Evolutionary conservation across 2,888 invertebrate genomes (phyloP).

Genomic region (Drosophila engyochracea): DNA sequence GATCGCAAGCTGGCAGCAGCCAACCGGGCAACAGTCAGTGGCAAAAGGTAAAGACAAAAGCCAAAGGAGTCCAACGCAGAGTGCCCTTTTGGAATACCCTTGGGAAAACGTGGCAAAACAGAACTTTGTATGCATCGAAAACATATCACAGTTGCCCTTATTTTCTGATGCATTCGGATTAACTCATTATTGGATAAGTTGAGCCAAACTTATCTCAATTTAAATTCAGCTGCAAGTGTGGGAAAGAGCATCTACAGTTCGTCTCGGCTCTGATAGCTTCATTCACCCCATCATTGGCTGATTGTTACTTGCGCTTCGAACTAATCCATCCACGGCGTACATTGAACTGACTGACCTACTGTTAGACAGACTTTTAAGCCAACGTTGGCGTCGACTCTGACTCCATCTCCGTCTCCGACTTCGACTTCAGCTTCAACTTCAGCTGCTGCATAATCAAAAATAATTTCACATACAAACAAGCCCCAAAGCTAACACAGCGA

Average conservation of each 20-base stretch:
- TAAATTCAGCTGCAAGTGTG: neutral
- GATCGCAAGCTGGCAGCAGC: constrained; percentile 28
- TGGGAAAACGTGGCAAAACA: constrained; percentile 22
- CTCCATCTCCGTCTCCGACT: neutral
- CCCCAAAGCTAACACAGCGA: constrained; percentile 64
- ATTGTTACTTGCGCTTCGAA: constrained; percentile 25
- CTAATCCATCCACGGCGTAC: constrained; percentile 74
- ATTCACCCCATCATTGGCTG: constrained; percentile 13
- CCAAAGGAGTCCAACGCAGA: neutral
- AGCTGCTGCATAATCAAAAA: constrained; percentile 76
- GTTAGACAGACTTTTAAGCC: constrained; percentile 48
- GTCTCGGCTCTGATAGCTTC: constrained; percentile 11
- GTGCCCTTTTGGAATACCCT: constrained; percentile 37
- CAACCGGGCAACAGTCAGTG: constrained; percentile 20
- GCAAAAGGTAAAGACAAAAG: constrained; percentile 13
- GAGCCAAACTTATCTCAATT: neutral
- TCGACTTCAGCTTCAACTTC: constrained; percentile 14
- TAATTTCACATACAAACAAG: constrained; percentile 81
- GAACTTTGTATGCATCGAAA: neutral
- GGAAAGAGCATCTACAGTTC: constrained; percentile 40
- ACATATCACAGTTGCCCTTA: constrained; percentile 1
- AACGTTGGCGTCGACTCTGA: constrained; percentile 11
- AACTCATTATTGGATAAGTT: constrained; percentile 39
- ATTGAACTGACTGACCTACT: constrained; percentile 76
- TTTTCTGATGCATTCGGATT: constrained; percentile 11